Evolutionary conservation across 1,140 invertebrate species (phyloP).

Genomic region (Lordiphosa mommai): DNA sequence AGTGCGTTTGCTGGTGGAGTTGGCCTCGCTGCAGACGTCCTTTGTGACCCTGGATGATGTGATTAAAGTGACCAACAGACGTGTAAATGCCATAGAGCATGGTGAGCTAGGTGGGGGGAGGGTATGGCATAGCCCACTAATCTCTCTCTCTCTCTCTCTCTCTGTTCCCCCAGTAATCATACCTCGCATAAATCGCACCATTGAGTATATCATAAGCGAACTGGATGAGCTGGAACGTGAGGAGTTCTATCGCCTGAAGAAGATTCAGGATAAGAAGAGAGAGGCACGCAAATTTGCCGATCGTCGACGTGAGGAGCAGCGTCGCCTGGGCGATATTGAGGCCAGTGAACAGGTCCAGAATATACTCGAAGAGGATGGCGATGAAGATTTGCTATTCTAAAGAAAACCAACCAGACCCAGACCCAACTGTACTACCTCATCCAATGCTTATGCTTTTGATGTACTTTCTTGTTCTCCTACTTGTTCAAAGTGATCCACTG

Average conservation of each 20-base stretch:
- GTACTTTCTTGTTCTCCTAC: constrained; percentile 2
- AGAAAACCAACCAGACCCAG: neutral
- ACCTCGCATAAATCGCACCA: constrained; percentile 97
- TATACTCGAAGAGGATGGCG: constrained; percentile 92
- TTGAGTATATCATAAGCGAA: constrained; percentile 98
- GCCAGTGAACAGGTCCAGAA: constrained; percentile 82
- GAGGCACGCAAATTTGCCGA: constrained; percentile 84
- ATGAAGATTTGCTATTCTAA: constrained; percentile 97
- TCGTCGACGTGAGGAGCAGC: constrained; percentile 80
- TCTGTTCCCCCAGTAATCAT: constrained; percentile 92
- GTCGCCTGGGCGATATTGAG: constrained; percentile 80
- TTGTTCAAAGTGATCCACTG: constrained; percentile 12
- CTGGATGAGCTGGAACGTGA: constrained; percentile 99
- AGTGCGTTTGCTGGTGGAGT: constrained; percentile 93
- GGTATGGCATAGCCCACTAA: neutral
- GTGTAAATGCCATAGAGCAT: constrained; percentile 99
- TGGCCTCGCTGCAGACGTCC: constrained; percentile 97
- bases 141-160: neutral
- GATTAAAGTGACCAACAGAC: constrained; percentile 97
- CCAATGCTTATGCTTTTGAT: neutral
- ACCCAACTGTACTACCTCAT: constrained; percentile 41
- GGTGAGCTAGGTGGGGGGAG: constrained; percentile 82
- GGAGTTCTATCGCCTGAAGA: constrained; percentile 99
- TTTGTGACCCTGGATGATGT: constrained; percentile 98
- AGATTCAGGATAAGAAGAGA: constrained; percentile 82